Conservation (phyloP, 2,797 vertebrate genomes). For the Basileuterus tristriatus region DNA sequence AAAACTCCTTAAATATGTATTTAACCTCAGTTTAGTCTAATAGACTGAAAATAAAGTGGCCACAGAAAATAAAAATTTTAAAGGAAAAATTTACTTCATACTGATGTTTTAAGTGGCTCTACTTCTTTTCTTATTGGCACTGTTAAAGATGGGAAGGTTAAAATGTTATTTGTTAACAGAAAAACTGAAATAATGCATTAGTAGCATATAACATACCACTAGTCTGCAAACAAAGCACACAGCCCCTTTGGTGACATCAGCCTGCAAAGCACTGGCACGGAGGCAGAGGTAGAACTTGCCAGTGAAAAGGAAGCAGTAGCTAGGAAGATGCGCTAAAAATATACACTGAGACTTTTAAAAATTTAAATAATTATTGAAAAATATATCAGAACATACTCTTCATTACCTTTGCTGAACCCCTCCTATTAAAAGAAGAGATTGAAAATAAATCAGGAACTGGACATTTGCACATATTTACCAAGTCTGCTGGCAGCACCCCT, state of each 20-base stretch:
- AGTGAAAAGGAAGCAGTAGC: not conserved
- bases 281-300: not conserved
- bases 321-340: not conserved
- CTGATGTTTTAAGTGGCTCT: not conserved
- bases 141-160: not conserved
- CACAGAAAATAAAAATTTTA: not conserved
- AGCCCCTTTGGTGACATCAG: not conserved
- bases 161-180: not conserved
- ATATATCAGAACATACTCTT: not conserved
- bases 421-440: not conserved
- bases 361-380: not conserved
- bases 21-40: not conserved
- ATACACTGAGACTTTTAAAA: not conserved
- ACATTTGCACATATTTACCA: not conserved
- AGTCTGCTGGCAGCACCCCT: not conserved
- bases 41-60: not conserved
- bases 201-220: not conserved
- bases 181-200: not conserved
- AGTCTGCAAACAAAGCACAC: not conserved
- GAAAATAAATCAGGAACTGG: not conserved
- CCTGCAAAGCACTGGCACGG: rapidly evolving
- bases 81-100: not conserved
- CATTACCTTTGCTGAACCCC: not conserved
- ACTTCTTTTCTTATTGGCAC: not conserved
- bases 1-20: not conserved